phyloP scores from a whole-genome alignment of 1,140 invertebrate species.

The Drosophila pseudoobscura region DNA sequence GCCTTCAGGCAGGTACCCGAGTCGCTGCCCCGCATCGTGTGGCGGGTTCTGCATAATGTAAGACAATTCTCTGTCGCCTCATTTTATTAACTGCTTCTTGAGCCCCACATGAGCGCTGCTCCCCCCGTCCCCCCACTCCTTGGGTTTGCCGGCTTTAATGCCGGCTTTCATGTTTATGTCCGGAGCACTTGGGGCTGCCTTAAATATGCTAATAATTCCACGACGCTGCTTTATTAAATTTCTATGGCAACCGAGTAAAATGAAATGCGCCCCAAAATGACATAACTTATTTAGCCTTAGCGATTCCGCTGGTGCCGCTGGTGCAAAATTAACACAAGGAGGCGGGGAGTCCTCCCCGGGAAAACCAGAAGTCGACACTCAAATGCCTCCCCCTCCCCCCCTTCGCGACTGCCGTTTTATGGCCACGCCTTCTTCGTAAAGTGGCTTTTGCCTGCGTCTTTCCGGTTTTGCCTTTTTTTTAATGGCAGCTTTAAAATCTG shows the following conservation, averaged over 20 bases:
- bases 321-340: conserved; percentile 64
- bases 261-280: conserved; percentile 63
- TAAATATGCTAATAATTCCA: conserved; percentile 78
- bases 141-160: conserved; percentile 1
- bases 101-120: conserved; percentile 48
- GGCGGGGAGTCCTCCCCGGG: not conserved
- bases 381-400: not conserved
- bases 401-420: conserved; percentile 41
- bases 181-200: conserved; percentile 32
- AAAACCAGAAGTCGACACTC: conserved; percentile 30
- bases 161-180: conserved; percentile 49
- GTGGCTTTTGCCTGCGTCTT: conserved; percentile 28
- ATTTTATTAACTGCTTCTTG: conserved; percentile 51
- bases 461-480: conserved; percentile 46
- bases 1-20: conserved; percentile 1
- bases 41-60: conserved; percentile 48
- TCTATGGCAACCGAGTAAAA: conserved; percentile 70
- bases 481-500: conserved; percentile 58
- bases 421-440: conserved; percentile 33
- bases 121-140: not conserved
- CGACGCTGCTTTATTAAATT: conserved; percentile 75
- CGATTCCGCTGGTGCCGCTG: conserved; percentile 29
- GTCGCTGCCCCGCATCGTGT: not conserved
- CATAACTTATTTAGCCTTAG: conserved; percentile 71
- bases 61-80: conserved; percentile 50